Evolutionary conservation across 2,113 vertebrate genomes (phyloP).

Genomic region (Mungos mungo): DNA sequence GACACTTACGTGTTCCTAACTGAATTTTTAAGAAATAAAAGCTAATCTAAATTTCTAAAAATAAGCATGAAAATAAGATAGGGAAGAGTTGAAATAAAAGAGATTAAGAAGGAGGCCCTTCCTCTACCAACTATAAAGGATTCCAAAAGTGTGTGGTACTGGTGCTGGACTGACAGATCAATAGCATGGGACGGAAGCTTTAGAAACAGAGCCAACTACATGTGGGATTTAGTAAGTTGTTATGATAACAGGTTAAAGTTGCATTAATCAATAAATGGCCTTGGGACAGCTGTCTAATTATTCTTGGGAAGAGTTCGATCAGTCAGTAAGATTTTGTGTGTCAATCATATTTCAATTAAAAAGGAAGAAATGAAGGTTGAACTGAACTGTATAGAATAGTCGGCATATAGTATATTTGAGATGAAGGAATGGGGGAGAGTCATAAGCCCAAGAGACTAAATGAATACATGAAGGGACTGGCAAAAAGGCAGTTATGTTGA

Average conservation of each 20-base stretch:
- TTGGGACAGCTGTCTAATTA: neutral
- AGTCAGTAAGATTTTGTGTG: neutral
- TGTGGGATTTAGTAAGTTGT: neutral
- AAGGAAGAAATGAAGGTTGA: neutral
- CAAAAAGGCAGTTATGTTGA: neutral
- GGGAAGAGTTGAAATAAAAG: neutral
- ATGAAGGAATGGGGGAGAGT: neutral
- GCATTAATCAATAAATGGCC: neutral
- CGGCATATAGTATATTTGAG: neutral
- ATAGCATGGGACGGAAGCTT: neutral
- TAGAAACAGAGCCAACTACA: neutral
- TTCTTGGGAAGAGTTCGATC: neutral
- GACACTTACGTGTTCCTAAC: neutral
- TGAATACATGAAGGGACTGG: neutral
- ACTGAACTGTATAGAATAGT: neutral
- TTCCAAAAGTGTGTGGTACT: neutral
- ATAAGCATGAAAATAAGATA: neutral
- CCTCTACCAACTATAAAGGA: neutral
- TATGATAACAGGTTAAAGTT: neutral
- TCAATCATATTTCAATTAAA: neutral
- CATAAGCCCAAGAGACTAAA: neutral
- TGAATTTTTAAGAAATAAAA: neutral
- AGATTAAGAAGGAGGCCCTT: neutral
- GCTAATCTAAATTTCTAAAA: neutral
- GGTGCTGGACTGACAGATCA: neutral